phyloP scores from a whole-genome alignment of 2,113 vertebrate genomes.

The Rhinolophus sinicus region DNA sequence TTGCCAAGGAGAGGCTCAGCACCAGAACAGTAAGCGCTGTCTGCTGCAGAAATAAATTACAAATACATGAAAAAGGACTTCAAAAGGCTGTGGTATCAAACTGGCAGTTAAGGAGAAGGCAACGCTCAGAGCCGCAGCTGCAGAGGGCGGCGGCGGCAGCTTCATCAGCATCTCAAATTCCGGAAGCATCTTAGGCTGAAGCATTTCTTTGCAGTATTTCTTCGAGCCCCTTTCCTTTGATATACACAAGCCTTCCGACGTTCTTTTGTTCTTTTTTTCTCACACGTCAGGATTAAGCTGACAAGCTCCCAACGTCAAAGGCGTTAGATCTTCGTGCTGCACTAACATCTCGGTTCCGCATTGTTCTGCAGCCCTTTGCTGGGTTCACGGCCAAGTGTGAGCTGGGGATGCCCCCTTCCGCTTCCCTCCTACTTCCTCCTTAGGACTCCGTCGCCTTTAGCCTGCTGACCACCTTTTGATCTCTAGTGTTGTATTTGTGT shows the following conservation, averaged over 20 bases:
- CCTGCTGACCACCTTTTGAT: neutral
- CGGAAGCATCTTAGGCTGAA: neutral
- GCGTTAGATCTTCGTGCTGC: neutral
- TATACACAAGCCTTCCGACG: neutral
- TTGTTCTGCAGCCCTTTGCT: neutral
- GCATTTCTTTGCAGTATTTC: neutral
- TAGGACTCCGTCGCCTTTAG: neutral
- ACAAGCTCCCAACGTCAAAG: neutral
- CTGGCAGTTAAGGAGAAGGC: constrained; percentile 32
- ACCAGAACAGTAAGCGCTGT: neutral
- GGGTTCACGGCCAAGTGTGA: neutral
- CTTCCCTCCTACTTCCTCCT: neutral
- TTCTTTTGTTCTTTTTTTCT: constrained; percentile 23
- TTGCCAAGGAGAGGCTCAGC: neutral
- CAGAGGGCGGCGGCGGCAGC: neutral
- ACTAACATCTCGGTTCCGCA: neutral
- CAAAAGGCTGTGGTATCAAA: constrained; percentile 44
- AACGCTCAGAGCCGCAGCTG: neutral
- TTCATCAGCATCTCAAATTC: neutral
- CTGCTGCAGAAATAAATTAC: constrained; percentile 32
- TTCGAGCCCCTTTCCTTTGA: constrained; percentile 7
- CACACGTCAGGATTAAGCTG: neutral
- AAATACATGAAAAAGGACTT: constrained; percentile 11
- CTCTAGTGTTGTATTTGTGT: neutral
- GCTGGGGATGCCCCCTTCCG: neutral